Evolutionary conservation across 2,797 vertebrate genomes (phyloP), one percentile per base, ranked within the genome.

Genomic region (Pristis pectinata): DNA sequence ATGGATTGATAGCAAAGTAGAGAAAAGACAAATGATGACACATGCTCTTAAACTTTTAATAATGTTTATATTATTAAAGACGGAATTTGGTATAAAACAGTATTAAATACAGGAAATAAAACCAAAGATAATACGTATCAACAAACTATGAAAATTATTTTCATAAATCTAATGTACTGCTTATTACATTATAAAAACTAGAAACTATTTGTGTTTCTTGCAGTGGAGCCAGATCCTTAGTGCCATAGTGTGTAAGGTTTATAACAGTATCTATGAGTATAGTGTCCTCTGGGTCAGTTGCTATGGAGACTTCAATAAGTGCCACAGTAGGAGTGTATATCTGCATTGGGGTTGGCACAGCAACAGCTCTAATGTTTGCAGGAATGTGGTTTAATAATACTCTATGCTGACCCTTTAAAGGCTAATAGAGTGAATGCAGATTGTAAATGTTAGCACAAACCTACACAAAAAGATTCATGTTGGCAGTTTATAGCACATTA

Each of bases 381-480:
- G 92, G 92, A 94, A 94, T 94, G 92, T 44, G 17, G 44, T 94
- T 94, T 94, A 94, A 94, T 94, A 94, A 94, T 94, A 70, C 70
- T 94, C 92, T 74, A 76, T 72, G 92, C 92, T 94, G 92, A 94
- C 92, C 92, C 92, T 44, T 72, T 74, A 72, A 94, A 94, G 92
- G 92, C 92, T 94, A 94, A 94, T 94, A 74, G 92, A 94, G 67
- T 94, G 92, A 76, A 94, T 94, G 72, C 44, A 94, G 92, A 94
- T 94, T 94, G 92, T 94, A 94, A 94, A 94, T 94, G 92, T 94
- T 94, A 94, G 92, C 92, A 94, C 67, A 94, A 94, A 94, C 44
- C 92, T 94, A 94, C 92, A 94, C 92, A 94, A 94, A 94, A 94
- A 74, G 92, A 94, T 94, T 74, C 92, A 94, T 94, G 92, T 94